Evolutionary conservation across 2,797 vertebrate genomes (phyloP).

Genomic region (Siniperca obscura): DNA sequence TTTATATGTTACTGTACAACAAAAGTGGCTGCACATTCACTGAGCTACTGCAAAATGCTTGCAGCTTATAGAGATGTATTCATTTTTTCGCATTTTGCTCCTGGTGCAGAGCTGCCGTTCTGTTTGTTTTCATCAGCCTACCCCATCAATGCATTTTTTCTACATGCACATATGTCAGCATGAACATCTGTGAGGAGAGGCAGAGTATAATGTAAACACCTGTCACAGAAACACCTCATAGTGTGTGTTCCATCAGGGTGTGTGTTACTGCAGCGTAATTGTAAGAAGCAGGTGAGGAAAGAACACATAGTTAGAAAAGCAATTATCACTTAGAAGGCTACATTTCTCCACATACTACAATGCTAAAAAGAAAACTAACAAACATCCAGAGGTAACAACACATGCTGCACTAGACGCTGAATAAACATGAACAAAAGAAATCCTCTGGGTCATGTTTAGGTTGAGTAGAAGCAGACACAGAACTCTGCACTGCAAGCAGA

Average conservation of each 20-base stretch:
- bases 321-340: slow-evolving; percentile 42
- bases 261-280: slow-evolving; percentile 11
- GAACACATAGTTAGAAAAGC: slow-evolving; percentile 17
- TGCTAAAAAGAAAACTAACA: slow-evolving; percentile 14
- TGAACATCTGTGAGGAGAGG: slow-evolving; percentile 2
- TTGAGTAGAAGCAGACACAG: slow-evolving; percentile 8
- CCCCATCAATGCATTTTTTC: not conserved
- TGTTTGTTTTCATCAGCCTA: slow-evolving; percentile 9
- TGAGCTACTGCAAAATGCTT: not conserved
- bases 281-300: slow-evolving; percentile 17
- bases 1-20: not conserved
- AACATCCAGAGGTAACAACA: slow-evolving; percentile 12
- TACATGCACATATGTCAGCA: slow-evolving; percentile 5
- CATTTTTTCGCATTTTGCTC: not conserved
- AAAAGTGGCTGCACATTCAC: not conserved
- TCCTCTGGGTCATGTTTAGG: slow-evolving; percentile 47
- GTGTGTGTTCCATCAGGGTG: slow-evolving; percentile 13
- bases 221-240: slow-evolving; percentile 12
- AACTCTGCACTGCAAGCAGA: slow-evolving; percentile 15
- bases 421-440: slow-evolving; percentile 36
- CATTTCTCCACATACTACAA: slow-evolving; percentile 6
- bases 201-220: not conserved
- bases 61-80: not conserved
- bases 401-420: slow-evolving; percentile 1
- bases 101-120: not conserved